A percentile compares a stretch with the other conserved stretches of the same genome.
phyloP scores from a whole-genome alignment of 1,140 invertebrate species.

The Drosophila kurseongensis region DNA sequence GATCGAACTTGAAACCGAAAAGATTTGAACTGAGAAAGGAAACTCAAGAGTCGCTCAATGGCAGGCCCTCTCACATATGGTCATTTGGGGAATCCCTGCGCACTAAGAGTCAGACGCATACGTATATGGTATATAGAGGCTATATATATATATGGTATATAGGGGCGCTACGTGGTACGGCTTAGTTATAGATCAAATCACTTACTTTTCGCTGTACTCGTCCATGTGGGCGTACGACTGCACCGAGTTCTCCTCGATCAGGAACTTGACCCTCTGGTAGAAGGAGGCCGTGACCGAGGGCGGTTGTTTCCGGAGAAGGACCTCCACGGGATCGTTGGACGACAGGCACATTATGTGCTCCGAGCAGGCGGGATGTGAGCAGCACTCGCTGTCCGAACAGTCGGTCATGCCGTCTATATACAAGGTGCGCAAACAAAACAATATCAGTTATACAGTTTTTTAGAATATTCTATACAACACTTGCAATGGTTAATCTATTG shows the following conservation, averaged over 20 bases:
- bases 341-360: slow-evolving; percentile 97
- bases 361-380: slow-evolving; percentile 91
- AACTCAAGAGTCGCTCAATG: slow-evolving; percentile 37
- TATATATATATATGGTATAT: slow-evolving; percentile 28
- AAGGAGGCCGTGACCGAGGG: slow-evolving; percentile 98
- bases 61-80: slow-evolving; percentile 22
- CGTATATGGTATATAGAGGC: slow-evolving; percentile 43
- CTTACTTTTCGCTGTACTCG: slow-evolving; percentile 99
- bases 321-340: slow-evolving; percentile 97
- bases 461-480: no score
- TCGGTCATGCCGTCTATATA: slow-evolving; percentile 97
- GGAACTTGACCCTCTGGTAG: slow-evolving; percentile 98
- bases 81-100: slow-evolving; percentile 30
- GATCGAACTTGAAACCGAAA: slow-evolving; percentile 21
- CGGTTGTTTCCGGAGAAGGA: slow-evolving; percentile 96
- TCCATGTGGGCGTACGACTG: slow-evolving; percentile 98
- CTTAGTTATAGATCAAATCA: slow-evolving; percentile 62
- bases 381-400: slow-evolving; percentile 99
- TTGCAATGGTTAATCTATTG: no score
- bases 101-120: slow-evolving; percentile 46
- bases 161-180: slow-evolving; percentile 16
- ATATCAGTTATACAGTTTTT: no score
- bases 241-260: slow-evolving; percentile 99
- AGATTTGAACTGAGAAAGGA: slow-evolving; percentile 18
- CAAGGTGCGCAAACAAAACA: no score